Percentiles rank a stretch among this genome's conserved stretches.
phyloP scores from a whole-genome alignment of 2,888 invertebrate genomes.

The Oscheius sp. region DNA sequence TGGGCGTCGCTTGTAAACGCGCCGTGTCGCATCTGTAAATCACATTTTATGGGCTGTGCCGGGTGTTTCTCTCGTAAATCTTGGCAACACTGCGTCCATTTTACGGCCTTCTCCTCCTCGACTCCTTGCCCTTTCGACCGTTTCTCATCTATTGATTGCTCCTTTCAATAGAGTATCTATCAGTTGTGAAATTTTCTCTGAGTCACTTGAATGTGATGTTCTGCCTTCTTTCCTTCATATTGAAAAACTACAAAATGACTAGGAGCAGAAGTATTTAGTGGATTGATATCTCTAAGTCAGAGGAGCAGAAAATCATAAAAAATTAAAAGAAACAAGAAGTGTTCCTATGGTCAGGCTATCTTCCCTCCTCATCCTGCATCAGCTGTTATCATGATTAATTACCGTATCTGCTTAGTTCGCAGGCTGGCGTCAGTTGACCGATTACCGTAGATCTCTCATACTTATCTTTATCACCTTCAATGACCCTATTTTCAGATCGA shows the following conservation, averaged over 20 bases:
- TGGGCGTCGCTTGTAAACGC: conserved; percentile 21
- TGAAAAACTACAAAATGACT: not conserved
- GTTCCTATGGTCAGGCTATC: too few species aligned
- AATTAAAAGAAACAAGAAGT: too few species aligned
- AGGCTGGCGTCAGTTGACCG: conserved; percentile 29
- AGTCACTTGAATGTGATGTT: too few species aligned
- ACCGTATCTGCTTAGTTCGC: conserved; percentile 28
- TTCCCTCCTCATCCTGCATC: conserved; percentile 1
- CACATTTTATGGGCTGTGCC: conserved; percentile 28
- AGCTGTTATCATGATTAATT: conserved; percentile 32
- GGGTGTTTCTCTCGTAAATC: conserved; percentile 31
- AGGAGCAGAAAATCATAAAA: too few species aligned
- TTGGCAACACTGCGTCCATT: conserved; percentile 24
- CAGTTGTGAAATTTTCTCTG: not conserved
- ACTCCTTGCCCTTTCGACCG: not conserved
- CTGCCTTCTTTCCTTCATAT: not conserved
- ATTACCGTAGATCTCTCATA: conserved; percentile 24
- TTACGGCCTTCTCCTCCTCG: conserved; percentile 8
- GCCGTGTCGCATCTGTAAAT: conserved; percentile 29
- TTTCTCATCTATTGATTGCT: not conserved
- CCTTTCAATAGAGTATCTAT: not conserved
- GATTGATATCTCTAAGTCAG: too few species aligned
- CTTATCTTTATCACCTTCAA: not conserved
- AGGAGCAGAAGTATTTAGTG: not conserved
- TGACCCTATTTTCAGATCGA: conserved; percentile 4